These are phyloP conservation scores for Hydrophis major DNA, from an alignment of 2,797 vertebrate species.

Conservation along the genomic window DNA sequence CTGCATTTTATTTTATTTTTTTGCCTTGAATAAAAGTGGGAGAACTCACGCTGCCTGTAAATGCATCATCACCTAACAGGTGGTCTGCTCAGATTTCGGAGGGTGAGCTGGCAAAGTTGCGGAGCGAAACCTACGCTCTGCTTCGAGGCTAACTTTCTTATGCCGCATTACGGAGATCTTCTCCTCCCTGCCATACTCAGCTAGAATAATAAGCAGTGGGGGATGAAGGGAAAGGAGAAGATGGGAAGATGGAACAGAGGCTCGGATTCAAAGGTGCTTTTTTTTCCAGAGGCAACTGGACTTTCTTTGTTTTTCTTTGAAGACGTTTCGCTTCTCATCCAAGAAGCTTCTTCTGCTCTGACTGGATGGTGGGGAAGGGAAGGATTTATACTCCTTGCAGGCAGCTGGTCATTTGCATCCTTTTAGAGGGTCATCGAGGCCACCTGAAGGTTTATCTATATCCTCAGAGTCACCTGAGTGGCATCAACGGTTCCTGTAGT, in stretches of 20 bases:
- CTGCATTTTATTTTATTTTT: not conserved
- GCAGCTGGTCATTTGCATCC: too few species aligned
- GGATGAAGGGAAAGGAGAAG: not conserved
- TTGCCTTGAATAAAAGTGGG: not conserved
- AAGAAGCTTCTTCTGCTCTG: too few species aligned
- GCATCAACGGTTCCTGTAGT: too few species aligned
- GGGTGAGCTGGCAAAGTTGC: not conserved
- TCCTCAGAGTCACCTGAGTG: too few species aligned
- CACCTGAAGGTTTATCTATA: too few species aligned
- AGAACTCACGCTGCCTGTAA: not conserved
- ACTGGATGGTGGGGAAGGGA: too few species aligned
- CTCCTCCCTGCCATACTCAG: slow-evolving; percentile 39
- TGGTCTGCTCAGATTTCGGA: not conserved
- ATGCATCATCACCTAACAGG: not conserved
- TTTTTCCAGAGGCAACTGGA: too few species aligned
- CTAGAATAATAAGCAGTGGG: slow-evolving; percentile 54
- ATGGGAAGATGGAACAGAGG: not conserved
- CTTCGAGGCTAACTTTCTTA: slow-evolving; percentile 7
- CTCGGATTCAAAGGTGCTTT: not conserved
- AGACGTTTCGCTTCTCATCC: too few species aligned
- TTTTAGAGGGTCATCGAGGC: too few species aligned
- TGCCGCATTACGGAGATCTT: slow-evolving; percentile 41
- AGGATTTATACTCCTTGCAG: too few species aligned
- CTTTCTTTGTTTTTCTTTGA: too few species aligned
- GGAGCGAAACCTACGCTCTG: slow-evolving; percentile 8